Evolutionary conservation across 2,113 vertebrate genomes (phyloP), one percentile per base, ranked within the genome.

Genomic region (Perca schrenkii): DNA sequence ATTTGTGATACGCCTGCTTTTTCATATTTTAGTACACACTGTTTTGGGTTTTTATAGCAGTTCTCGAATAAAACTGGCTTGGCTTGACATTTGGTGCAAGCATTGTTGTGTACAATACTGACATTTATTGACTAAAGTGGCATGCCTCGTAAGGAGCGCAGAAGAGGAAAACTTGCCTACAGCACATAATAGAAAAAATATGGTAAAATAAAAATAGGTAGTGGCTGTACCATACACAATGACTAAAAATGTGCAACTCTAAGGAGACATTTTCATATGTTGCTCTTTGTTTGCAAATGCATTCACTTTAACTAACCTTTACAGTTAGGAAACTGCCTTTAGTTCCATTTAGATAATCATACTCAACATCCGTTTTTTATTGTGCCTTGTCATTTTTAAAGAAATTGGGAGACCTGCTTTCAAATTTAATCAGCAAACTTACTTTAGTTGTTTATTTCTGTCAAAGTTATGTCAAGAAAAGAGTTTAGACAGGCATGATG

Each of bases 51-150:
- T 78, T 25, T 10, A 34, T 12, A 68, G 49, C 56, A 56, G 4
- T 21, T 49, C 10, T 36, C 17, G 2, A 68, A 40, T 49, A 43
- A 56, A 70, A 65, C 8, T 58, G 28, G 12, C 19, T 47, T 47
- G 31, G 52, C 40, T 63, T 68, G 50, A 52, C 68, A 52, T 17
- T 16, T 36, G 11, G 8, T 36, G 40, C 17, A 21, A 40, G 12
- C 16, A 60, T 28, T 74, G 22, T 54, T 60, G 61, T 69, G 8
- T 17, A 36, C 19, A 66, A 50, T 22, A 49, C 11, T 43, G 28
- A 74, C 68, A 58, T 67, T 74, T 57, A 49, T 62, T 61, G 57
- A 73, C 71, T 72, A 17, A 60, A 57, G 14, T 66, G 40, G 43
- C 11, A 28, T 22, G 5, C 15, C 70, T 49, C 2, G 13, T 54